Evolutionary conservation across 2,888 invertebrate species (phyloP).

Genomic region (Caenorhabditis sp.): DNA sequence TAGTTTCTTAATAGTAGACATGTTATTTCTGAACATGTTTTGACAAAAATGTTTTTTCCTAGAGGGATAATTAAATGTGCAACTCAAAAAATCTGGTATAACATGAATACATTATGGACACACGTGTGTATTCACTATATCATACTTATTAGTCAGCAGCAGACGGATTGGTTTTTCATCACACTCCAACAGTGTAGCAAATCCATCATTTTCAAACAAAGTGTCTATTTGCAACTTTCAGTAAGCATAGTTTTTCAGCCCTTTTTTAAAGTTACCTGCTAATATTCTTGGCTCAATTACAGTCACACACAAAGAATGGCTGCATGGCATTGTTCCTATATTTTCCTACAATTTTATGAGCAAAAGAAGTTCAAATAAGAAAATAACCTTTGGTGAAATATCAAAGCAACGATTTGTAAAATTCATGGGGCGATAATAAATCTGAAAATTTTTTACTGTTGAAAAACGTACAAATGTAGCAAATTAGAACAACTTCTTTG

Average conservation of each 20-base stretch:
- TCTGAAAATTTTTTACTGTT: constrained; percentile 71
- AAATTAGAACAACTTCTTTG: too few relatives aligned
- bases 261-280: constrained; percentile 71
- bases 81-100: constrained; percentile 33
- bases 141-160: too few relatives aligned
- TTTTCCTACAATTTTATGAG: constrained; percentile 37
- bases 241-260: neutral
- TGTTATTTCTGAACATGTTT: too few relatives aligned
- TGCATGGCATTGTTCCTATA: constrained; percentile 79
- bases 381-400: constrained; percentile 70
- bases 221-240: constrained; percentile 12
- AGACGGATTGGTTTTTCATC: too few relatives aligned
- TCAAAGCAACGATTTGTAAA: constrained; percentile 81
- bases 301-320: constrained; percentile 81
- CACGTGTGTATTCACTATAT: too few relatives aligned
- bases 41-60: neutral
- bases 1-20: too few relatives aligned
- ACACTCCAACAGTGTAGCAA: constrained; percentile 24
- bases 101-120: too few relatives aligned
- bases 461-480: too few relatives aligned
- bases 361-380: neutral
- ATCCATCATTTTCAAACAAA: constrained; percentile 43
- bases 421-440: constrained; percentile 81
- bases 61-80: constrained; percentile 42
- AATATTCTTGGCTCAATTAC: constrained; percentile 80